A percentile compares a stretch with the other conserved stretches of the same genome.
These are phyloP conservation scores for Scyliorhinus canicula DNA, from an alignment of 2,797 vertebrate genomes.

Conservation along the genomic window DNA sequence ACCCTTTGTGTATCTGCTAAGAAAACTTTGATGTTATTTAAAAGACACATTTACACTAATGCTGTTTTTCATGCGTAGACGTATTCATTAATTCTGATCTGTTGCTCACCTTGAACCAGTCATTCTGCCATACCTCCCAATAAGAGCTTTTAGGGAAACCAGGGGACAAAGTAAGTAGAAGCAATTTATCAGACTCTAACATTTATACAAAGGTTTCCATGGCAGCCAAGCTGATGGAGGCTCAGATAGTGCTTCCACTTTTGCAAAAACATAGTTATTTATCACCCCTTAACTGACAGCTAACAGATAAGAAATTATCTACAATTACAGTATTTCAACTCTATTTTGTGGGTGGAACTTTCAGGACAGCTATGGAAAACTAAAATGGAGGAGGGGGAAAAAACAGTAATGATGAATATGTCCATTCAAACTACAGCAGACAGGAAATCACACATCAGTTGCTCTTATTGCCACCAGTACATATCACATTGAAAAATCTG, in stretches of 20 bases:
- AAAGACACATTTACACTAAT: background rate
- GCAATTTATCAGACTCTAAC: background rate
- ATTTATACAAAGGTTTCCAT: slow-evolving; percentile 8
- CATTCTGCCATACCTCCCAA: background rate
- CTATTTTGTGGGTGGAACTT: background rate
- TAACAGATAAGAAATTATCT: background rate
- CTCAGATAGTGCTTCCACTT: slow-evolving; percentile 12
- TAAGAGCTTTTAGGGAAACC: background rate
- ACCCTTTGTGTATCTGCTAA: background rate
- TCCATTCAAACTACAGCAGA: background rate
- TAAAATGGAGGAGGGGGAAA: background rate
- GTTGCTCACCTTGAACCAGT: background rate
- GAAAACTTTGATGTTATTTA: background rate
- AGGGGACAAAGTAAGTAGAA: background rate
- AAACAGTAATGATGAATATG: background rate
- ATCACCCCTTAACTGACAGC: background rate
- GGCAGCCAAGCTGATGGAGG: background rate
- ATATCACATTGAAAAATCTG: background rate
- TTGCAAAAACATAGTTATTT: background rate
- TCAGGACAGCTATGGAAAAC: background rate
- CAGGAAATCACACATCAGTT: background rate
- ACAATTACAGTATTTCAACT: background rate
- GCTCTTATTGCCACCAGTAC: background rate
- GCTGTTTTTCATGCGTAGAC: background rate
- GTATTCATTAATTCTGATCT: background rate